phyloP scores from a whole-genome alignment of 2,113 vertebrate species.

The Dinomys branickii region DNA sequence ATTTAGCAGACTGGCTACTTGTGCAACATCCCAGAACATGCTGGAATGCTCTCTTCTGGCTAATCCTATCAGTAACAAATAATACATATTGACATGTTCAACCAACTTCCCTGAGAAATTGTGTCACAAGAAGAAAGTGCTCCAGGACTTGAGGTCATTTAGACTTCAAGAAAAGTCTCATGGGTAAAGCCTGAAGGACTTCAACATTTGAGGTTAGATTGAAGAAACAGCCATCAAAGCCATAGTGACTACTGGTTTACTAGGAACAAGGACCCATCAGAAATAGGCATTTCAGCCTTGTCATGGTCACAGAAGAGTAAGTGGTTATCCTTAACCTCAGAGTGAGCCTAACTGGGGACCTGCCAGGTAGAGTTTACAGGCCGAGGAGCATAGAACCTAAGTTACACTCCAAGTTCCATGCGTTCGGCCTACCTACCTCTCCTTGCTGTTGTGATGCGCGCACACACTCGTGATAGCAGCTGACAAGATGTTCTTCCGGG shows the following conservation, averaged over 20 bases:
- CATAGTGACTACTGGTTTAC: neutral
- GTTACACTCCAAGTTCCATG: neutral
- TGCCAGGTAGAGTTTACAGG: neutral
- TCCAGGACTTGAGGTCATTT: neutral
- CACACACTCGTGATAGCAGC: neutral
- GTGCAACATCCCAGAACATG: neutral
- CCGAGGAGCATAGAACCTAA: neutral
- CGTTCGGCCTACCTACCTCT: neutral
- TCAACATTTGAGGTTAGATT: neutral
- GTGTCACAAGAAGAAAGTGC: neutral
- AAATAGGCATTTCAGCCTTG: neutral
- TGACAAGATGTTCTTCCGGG: neutral
- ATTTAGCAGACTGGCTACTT: neutral
- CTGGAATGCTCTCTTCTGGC: neutral
- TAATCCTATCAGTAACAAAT: neutral
- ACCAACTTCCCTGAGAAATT: constrained; percentile 3
- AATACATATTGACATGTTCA: neutral
- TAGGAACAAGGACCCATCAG: neutral
- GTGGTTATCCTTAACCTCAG: neutral
- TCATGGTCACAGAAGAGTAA: neutral
- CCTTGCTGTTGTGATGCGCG: neutral
- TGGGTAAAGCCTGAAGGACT: neutral
- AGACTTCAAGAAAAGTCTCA: neutral
- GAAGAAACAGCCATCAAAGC: neutral
- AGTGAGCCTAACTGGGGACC: neutral